A percentile compares a stretch with the other conserved stretches of the same genome.
phyloP scores from a whole-genome alignment of 2,888 invertebrate species.

The Zhuqinia jingwanae region DNA sequence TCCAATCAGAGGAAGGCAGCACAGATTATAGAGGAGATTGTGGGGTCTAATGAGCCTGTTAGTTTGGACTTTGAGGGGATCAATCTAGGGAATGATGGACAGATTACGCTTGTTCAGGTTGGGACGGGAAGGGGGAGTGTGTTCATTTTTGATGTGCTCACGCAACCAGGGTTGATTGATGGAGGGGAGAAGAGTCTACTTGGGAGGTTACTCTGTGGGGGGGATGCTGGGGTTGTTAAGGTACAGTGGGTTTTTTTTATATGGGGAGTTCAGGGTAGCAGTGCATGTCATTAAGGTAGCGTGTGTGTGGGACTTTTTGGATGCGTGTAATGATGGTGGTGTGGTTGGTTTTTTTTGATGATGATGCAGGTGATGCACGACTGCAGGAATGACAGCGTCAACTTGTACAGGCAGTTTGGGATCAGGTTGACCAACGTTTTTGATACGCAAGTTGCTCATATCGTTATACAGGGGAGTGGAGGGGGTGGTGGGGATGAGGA shows the following conservation, averaged over 20 bases:
- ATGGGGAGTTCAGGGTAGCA: no score
- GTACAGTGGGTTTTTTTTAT: no score
- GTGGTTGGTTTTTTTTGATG: not conserved
- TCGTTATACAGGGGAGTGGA: conserved; percentile 86
- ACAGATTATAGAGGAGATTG: conserved; percentile 85
- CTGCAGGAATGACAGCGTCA: conserved; percentile 94
- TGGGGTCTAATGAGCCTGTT: conserved; percentile 83
- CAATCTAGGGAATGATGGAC: conserved; percentile 92
- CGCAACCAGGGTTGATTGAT: conserved; percentile 89
- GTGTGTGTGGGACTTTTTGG: no score
- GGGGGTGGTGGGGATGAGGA: no score
- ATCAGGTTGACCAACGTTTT: conserved; percentile 92
- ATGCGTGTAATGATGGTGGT: not conserved
- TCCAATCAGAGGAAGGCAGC: conserved; percentile 73
- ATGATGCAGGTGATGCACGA: conserved; percentile 90
- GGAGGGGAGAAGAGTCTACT: conserved; percentile 80
- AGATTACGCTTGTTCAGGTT: conserved; percentile 88
- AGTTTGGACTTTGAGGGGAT: conserved; percentile 94
- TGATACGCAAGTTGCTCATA: conserved; percentile 95
- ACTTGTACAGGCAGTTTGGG: conserved; percentile 92
- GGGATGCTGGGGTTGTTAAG: not conserved
- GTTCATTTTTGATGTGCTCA: conserved; percentile 93
- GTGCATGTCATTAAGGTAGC: no score
- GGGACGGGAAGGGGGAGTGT: conserved; percentile 91
- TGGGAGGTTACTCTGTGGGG: conserved; percentile 44